Conservation (phyloP, 2,888 invertebrate species). For the Melanargia galathea region DNA sequence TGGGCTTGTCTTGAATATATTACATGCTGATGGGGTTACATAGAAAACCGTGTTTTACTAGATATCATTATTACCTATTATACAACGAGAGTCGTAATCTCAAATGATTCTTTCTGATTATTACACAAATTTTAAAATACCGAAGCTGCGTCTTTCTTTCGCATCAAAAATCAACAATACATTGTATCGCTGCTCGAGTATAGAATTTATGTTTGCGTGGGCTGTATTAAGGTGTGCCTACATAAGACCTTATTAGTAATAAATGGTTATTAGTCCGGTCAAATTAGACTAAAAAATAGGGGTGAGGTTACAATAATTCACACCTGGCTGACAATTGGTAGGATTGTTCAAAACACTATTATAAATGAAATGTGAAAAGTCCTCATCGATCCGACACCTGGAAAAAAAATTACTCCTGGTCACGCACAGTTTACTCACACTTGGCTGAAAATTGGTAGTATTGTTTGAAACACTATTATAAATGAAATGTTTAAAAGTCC, state of each 20-base stretch:
- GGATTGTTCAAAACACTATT: no score
- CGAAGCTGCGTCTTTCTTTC: not conserved
- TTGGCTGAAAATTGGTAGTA: no score
- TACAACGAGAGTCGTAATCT: not conserved
- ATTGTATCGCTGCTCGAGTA: not conserved
- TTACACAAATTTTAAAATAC: not conserved
- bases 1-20: conserved; percentile 29
- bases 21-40: conserved; percentile 21
- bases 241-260: conserved; percentile 13
- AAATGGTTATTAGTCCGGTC: no score
- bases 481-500: no score
- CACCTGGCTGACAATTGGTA: no score
- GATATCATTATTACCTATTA: not conserved
- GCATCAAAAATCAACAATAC: conserved; percentile 4
- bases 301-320: no score
- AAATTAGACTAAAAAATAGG: no score
- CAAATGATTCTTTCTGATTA: not conserved
- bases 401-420: no score
- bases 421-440: no score
- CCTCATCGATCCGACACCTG: no score
- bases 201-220: conserved; percentile 10
- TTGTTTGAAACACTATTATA: no score
- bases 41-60: conserved; percentile 8
- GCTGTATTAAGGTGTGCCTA: not conserved
- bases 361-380: no score